phyloP scores from a whole-genome alignment of 2,888 invertebrate species.

The Griposia aprilina region DNA sequence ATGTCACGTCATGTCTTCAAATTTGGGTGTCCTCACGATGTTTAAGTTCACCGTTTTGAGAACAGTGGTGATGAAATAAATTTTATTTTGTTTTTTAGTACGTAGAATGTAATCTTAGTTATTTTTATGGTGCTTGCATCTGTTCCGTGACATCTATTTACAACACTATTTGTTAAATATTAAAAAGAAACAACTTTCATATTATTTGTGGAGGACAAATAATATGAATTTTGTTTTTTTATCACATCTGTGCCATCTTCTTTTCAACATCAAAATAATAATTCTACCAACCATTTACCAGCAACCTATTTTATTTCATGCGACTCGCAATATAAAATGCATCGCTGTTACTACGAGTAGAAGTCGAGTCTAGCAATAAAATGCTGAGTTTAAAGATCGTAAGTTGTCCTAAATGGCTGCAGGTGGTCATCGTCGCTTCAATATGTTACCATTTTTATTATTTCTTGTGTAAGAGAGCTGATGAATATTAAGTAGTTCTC shows the following conservation, averaged over 20 bases:
- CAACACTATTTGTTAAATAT: neutral
- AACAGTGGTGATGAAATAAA: neutral
- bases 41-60: neutral
- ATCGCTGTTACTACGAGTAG: slow-evolving; percentile 4
- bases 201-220: no score
- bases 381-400: slow-evolving; percentile 32
- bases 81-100: neutral
- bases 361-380: slow-evolving; percentile 38
- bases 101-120: neutral
- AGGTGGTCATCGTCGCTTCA: slow-evolving; percentile 24
- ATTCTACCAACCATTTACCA: slow-evolving; percentile 1
- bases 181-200: no score
- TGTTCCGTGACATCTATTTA: no score
- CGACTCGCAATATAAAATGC: slow-evolving; percentile 34
- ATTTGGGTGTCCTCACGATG: no score
- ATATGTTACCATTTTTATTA: slow-evolving; percentile 38
- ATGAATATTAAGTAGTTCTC: slow-evolving; percentile 49
- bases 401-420: slow-evolving; percentile 25
- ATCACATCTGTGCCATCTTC: neutral
- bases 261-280: neutral
- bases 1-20: neutral
- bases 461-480: slow-evolving; percentile 22
- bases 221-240: neutral
- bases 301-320: slow-evolving; percentile 11
- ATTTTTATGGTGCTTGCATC: neutral